Evolutionary conservation across 2,113 vertebrate genomes (phyloP).

Genomic region (Maccullochella peelii): DNA sequence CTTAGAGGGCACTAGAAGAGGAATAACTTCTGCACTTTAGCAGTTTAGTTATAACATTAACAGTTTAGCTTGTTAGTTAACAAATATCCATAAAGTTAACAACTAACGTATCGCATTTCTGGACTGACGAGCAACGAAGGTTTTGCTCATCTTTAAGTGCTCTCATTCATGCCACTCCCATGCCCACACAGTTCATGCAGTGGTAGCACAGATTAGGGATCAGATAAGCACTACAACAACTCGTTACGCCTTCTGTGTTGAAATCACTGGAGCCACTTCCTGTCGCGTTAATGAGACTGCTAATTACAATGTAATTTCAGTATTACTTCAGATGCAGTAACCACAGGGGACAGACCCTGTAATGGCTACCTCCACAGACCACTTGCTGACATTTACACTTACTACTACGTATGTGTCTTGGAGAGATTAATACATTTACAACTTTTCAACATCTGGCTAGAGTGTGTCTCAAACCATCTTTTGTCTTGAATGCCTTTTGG

Average conservation of each 20-base stretch:
- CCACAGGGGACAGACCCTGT: background rate
- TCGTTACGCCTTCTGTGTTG: background rate
- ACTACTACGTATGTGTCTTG: background rate
- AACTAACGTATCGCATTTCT: background rate
- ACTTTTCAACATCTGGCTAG: background rate
- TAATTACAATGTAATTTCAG: conserved; percentile 1
- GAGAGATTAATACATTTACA: background rate
- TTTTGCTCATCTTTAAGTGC: background rate
- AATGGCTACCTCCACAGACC: conserved; percentile 9
- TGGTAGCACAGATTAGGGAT: background rate
- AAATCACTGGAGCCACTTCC: background rate
- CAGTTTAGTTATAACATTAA: background rate
- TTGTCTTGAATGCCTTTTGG: background rate
- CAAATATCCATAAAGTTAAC: background rate
- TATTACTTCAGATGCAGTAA: background rate
- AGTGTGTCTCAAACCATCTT: background rate
- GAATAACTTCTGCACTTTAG: background rate
- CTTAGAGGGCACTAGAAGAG: background rate
- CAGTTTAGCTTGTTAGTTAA: background rate
- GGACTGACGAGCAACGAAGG: background rate
- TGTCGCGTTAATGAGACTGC: background rate
- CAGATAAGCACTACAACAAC: background rate
- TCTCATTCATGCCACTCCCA: background rate
- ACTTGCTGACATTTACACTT: conserved; percentile 8
- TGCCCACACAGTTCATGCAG: background rate